Evolutionary conservation across 2,888 invertebrate genomes (phyloP), one percentile per base, ranked within the genome.

Genomic region (Noctua fimbriata): DNA sequence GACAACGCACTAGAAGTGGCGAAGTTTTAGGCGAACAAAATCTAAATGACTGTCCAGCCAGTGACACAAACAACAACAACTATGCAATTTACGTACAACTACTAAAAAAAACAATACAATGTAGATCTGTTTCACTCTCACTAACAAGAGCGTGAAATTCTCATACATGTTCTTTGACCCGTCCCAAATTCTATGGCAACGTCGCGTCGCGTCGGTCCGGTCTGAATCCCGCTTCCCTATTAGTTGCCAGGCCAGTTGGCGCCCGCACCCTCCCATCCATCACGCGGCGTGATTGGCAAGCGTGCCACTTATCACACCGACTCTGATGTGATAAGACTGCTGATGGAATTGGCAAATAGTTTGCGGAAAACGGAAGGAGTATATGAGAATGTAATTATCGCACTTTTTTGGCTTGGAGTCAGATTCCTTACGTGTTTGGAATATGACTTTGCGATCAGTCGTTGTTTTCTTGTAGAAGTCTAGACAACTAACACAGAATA

Each of bases 231-330:
- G 63, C 75, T 82, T 85, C 82, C 85, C 86, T 28, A 73, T 70
- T 41, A n/a, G 85, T 78, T 80, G 86, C 83, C 85, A 86, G 83
- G 75, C 76, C 72, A 90, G 90, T 88, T 93, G 94, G 93, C 93
- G 93, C 93, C 92, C 82, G 88, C 88, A 88, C 76, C 89, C 80
- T 77, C 71, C 69, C 76, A 92, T 93, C 90, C 86, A 93, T 92
- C 89, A 91, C 88, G 63, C 80, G 86, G 87, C 82, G 75, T 89
- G 88, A 90, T 91, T 92, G 92, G 89, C 92, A 91, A 81, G 69
- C 76, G 73, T 69, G 78, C 76, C 81, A 80, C 79, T 79, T 41
- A 82, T 86, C 87, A 79, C 73, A 73, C 55, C 47, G 65, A 76
- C 65, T 65, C 71, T 63, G 63, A 47, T 72, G 69, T 86, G 86